Percentiles rank a stretch among this genome's conserved stretches.
Conservation (phyloP, 1,140 invertebrate species). For the Drosophila melanogaster region Release_6_plus_ISO1_MT NT_033777.3:31130001-31130500, state of each 20-base stretch:
- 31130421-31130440: conserved; percentile 10
- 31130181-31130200: conserved; percentile 6
- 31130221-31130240: conserved; percentile 36
- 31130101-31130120: background rate
- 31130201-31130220: conserved; percentile 24
- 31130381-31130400: conserved; percentile 29
- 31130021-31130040: conserved; percentile 51
- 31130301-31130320: conserved; percentile 16
- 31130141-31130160: conserved; percentile 27
- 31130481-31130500: conserved; percentile 30
- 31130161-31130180: conserved; percentile 18
- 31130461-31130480: conserved; percentile 14
- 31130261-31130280: background rate
- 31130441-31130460: conserved; percentile 24
- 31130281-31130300: background rate
- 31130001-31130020: conserved; percentile 45
- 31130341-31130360: conserved; percentile 20
- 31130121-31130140: conserved; percentile 46
- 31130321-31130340: conserved; percentile 14
- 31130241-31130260: conserved; percentile 26
- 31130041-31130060: conserved; percentile 35
- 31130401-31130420: conserved; percentile 46
- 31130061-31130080: conserved; percentile 40
- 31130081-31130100: conserved; percentile 36
- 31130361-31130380: conserved; percentile 9